phyloP scores from a whole-genome alignment of 2,797 vertebrate species.

The Schizopygopsis malacanthus region DNA sequence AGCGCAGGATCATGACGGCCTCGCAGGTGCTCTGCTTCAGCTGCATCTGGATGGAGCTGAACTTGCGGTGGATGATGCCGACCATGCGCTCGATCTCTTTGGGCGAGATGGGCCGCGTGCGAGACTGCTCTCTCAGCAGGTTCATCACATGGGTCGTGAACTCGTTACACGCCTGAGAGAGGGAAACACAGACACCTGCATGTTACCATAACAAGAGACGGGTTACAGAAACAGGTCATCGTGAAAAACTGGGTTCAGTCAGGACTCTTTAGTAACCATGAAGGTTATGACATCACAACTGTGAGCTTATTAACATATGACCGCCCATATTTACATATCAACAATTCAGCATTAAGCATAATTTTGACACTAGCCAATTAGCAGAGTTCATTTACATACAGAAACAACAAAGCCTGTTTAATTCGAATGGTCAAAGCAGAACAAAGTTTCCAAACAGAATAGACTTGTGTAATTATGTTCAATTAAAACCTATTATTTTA shows the following conservation, averaged over 20 bases:
- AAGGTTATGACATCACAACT: not conserved
- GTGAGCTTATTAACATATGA: not conserved
- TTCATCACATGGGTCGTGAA: slow-evolving; percentile 99
- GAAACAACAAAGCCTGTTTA: not conserved
- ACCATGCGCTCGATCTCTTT: slow-evolving; percentile 99
- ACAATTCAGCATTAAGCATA: not conserved
- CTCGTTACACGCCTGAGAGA: slow-evolving; percentile 91
- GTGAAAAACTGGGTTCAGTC: not conserved
- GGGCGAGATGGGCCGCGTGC: slow-evolving; percentile 94
- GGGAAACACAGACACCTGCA: not conserved
- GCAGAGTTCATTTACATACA: not conserved
- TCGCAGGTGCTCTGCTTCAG: slow-evolving; percentile 98
- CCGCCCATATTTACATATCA: not conserved
- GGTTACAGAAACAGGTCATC: not conserved
- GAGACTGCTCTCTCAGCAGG: slow-evolving; percentile 93
- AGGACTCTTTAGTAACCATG: not conserved
- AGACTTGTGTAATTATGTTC: not conserved
- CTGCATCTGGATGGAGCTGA: slow-evolving; percentile 99
- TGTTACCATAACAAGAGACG: not conserved
- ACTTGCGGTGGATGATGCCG: slow-evolving; percentile 98
- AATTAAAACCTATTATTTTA: not conserved
- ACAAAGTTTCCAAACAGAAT: not conserved
- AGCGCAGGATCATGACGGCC: slow-evolving; percentile 98
- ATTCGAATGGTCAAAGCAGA: not conserved
- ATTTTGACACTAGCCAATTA: not conserved